Conservation (phyloP, 2,888 invertebrate species). For the Clitarchus hookeri region DNA sequence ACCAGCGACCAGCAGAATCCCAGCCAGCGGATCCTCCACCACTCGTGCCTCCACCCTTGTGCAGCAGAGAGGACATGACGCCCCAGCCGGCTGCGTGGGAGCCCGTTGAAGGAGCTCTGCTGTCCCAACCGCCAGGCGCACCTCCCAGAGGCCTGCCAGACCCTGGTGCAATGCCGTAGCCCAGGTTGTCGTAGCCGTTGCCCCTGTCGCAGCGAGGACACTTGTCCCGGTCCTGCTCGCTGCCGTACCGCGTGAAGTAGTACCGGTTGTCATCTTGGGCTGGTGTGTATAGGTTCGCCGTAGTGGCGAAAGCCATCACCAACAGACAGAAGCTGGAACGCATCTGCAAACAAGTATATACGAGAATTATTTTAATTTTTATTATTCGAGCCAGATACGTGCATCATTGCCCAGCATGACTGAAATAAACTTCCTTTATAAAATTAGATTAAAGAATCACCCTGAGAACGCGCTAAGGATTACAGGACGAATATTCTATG, state of each 20-base stretch:
- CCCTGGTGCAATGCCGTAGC: neutral
- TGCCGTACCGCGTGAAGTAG: neutral
- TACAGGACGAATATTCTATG: no score
- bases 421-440: no score
- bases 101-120: neutral
- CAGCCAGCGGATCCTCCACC: neutral
- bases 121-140: neutral
- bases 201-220: slow-evolving; percentile 19
- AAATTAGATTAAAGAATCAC: no score
- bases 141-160: neutral
- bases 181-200: slow-evolving; percentile 23
- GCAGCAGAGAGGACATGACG: neutral
- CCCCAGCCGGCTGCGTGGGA: neutral
- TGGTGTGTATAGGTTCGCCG: neutral
- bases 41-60: neutral
- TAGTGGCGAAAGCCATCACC: neutral
- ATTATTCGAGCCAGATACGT: neutral
- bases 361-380: no score
- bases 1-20: neutral
- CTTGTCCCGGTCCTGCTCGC: neutral
- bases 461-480: no score
- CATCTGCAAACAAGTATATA: neutral
- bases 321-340: neutral
- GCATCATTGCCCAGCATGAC: no score
- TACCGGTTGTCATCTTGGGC: neutral